Evolutionary conservation across 92 coral and sea anemone genomes (phyloP), one percentile per base, ranked within the genome.

Genomic region (Desmophyllum pertusum): DNA sequence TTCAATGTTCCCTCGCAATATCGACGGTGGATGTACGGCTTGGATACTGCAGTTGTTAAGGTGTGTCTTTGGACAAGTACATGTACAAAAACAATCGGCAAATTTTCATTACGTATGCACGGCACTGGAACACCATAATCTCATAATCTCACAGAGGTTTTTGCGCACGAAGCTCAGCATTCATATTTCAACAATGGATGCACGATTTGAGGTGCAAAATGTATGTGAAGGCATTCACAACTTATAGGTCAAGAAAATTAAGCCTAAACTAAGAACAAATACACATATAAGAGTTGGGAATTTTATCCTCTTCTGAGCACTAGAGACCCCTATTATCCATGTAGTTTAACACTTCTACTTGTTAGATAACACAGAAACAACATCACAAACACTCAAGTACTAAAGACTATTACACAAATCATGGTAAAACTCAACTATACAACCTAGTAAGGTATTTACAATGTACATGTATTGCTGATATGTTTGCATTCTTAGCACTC

Each of bases 31-130:
- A 13, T 82, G 50, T 6, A 53, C 86, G 2, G 86, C 86, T 39
- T 82, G 86, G 86, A 72, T 82, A 38, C 70, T 82, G 36, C 86
- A 73, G 36, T 82, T 82, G 23, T 71, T 82, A 41, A 82, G 86
- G 86, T 82, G 40, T 71, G 86, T 82, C 45, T 70, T 70, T 17
- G 65, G 25, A 15, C 65, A 59, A 59, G 33, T 59, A 7, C 25
- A 8, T 13, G 65, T 59, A 25, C 65, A 59, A 59, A 59, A 59
- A 59, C 33, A 59, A 14, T 59, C 65, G 31, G 35, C 65, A 25
- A 55, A 59, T 27, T 59, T 25, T 10, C 35, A 25, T 59, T 59
- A 59, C 65, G 35, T 59, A 25, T 59, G 30, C 65, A 59, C 35
- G 65, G 17, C 35, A 59, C 33, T 25, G 35, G 7, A 27, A 59